Evolutionary conservation across 1,140 invertebrate genomes (phyloP).

Genomic region (Globodera rostochiensis): DNA sequence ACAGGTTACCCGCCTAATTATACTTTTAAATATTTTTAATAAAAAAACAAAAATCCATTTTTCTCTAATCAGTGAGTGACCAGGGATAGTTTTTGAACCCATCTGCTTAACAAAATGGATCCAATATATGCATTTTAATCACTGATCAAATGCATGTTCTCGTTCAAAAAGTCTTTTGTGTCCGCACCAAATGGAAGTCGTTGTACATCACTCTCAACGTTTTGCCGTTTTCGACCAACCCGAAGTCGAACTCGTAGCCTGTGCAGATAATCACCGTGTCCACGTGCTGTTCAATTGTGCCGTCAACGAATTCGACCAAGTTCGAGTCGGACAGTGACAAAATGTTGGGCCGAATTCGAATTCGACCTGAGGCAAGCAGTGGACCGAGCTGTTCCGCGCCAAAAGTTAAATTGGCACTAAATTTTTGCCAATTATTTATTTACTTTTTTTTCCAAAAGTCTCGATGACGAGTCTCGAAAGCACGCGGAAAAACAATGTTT

Average conservation of each 20-base stretch:
- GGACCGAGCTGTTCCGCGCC: constrained; percentile 21
- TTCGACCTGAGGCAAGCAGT: constrained; percentile 13
- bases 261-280: constrained; percentile 29
- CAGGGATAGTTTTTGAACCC: too few relatives aligned
- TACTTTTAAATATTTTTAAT: too few relatives aligned
- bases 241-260: constrained; percentile 35
- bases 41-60: too few relatives aligned
- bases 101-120: too few relatives aligned
- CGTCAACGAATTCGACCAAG: constrained; percentile 29
- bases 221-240: constrained; percentile 33
- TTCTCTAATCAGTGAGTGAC: too few relatives aligned
- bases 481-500: background rate
- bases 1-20: too few relatives aligned
- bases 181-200: constrained; percentile 31
- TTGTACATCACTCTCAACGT: constrained; percentile 27
- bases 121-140: background rate
- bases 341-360: constrained; percentile 31
- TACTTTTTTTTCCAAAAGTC: background rate
- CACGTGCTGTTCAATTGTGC: constrained; percentile 16
- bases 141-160: background rate
- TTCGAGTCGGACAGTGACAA: constrained; percentile 28
- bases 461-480: background rate
- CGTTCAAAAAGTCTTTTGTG: background rate
- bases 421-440: constrained; percentile 9
- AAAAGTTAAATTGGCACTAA: constrained; percentile 32